Percentiles rank a stretch among this genome's conserved stretches.
These are phyloP conservation scores for Nomada goodeniana DNA, from an alignment of 2,888 invertebrate species.

Conservation along the genomic window DNA sequence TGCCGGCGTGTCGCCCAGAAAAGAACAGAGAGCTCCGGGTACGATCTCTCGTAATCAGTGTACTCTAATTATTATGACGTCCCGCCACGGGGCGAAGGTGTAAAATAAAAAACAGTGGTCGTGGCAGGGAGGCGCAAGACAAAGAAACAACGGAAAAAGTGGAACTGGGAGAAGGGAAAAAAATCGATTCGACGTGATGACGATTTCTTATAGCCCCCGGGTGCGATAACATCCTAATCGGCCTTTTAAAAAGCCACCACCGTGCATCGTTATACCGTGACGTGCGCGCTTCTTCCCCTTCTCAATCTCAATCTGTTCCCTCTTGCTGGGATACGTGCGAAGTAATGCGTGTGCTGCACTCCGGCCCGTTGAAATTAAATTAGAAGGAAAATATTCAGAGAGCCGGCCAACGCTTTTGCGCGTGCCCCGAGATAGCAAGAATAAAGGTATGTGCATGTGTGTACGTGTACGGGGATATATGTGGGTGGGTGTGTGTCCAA, in stretches of 20 bases:
- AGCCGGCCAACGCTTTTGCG: conserved; percentile 68
- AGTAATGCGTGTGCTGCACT: conserved; percentile 58
- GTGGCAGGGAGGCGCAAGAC: neutral
- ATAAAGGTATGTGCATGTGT: conserved; percentile 51
- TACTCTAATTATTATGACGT: conserved; percentile 32
- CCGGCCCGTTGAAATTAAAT: conserved; percentile 71
- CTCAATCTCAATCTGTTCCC: conserved; percentile 49
- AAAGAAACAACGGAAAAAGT: neutral
- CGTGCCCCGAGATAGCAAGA: conserved; percentile 68
- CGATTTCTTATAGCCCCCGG: conserved; percentile 26
- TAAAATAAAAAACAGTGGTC: neutral
- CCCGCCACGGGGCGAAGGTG: neutral
- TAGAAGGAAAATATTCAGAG: conserved; percentile 77
- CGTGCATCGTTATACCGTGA: conserved; percentile 47
- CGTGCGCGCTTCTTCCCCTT: conserved; percentile 3
- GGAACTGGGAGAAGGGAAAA: neutral
- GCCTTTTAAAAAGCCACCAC: conserved; percentile 58
- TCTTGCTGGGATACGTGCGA: conserved; percentile 50
- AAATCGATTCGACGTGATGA: conserved; percentile 17
- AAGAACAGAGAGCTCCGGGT: neutral
- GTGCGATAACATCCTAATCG: conserved; percentile 48
- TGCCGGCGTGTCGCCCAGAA: neutral
- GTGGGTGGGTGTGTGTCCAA: neutral
- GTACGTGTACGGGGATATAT: neutral
- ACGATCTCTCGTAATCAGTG: conserved; percentile 22